Conservation (phyloP, 53 echinoderm and acorn worm species). For the Henricia sp. region DNA sequence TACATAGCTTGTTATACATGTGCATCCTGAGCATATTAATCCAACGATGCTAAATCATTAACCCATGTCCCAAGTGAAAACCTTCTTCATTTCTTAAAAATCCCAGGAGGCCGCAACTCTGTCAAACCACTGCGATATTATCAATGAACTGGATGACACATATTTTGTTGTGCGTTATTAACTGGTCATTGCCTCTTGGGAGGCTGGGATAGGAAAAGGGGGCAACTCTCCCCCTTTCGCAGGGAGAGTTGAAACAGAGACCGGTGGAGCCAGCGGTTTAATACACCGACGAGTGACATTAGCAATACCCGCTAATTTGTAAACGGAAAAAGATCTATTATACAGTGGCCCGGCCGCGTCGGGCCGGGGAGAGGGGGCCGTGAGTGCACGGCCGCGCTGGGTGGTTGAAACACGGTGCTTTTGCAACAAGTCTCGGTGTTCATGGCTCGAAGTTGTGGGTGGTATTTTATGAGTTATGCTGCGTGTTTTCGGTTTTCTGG, state of each 20-base stretch:
- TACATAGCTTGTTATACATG: no score
- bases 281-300: conserved; percentile 62
- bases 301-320: conserved; percentile 59
- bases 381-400: conserved; percentile 7
- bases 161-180: conserved; percentile 51
- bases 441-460: no score
- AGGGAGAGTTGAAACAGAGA: conserved; percentile 47
- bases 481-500: no score
- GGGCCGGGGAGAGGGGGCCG: background rate
- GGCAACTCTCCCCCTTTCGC: background rate
- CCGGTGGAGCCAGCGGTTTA: conserved; percentile 46
- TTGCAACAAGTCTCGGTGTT: no score
- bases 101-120: no score
- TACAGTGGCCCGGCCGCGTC: background rate
- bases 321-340: conserved; percentile 56
- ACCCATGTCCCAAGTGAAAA: no score
- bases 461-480: no score
- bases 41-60: no score
- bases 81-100: no score
- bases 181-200: conserved; percentile 52
- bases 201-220: background rate
- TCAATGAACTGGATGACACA: conserved; percentile 60
- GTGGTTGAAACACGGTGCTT: background rate
- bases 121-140: conserved; percentile 33
- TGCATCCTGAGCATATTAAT: no score